phyloP scores from a whole-genome alignment of 2,888 invertebrate genomes.

The Nephrocerus scutellatus region DNA sequence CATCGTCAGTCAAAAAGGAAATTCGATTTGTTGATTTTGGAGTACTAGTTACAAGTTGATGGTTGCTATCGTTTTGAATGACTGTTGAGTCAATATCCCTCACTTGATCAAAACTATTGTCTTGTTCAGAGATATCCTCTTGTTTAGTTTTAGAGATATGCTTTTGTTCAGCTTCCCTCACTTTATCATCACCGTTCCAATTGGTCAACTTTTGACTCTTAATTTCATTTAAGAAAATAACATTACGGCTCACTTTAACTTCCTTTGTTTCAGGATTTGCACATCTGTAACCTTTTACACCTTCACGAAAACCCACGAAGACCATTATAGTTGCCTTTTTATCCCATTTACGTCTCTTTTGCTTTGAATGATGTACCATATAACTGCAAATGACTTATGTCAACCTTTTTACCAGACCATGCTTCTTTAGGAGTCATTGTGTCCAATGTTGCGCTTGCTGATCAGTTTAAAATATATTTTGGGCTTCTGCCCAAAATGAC shows the following conservation, averaged over 20 bases:
- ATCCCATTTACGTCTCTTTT: constrained; percentile 32
- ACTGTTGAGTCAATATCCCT: too few relatives aligned
- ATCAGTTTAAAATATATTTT: constrained; percentile 17
- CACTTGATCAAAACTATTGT: too few relatives aligned
- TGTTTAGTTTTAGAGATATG: too few relatives aligned
- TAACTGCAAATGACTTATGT: constrained; percentile 35
- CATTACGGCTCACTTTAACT: constrained; percentile 11
- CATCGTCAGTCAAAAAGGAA: too few relatives aligned
- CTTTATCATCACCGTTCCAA: neutral
- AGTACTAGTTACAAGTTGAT: too few relatives aligned
- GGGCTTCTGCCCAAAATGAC: constrained; percentile 36
- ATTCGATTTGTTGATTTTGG: too few relatives aligned
- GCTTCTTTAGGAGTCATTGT: constrained; percentile 33
- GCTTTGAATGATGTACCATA: constrained; percentile 34
- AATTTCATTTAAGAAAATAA: constrained; percentile 4
- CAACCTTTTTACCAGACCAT: constrained; percentile 34
- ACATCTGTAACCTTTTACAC: constrained; percentile 26
- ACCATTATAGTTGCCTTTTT: constrained; percentile 30
- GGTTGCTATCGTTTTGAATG: too few relatives aligned
- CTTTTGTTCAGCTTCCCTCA: neutral
- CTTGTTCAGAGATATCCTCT: too few relatives aligned
- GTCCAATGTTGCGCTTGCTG: constrained; percentile 3
- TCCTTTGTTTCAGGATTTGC: constrained; percentile 13
- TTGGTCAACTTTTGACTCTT: neutral
- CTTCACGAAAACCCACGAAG: constrained; percentile 37